A percentile compares a stretch with the other conserved stretches of the same genome.
These are phyloP conservation scores for Hemichromis elongatus DNA, from an alignment of 2,113 vertebrate genomes.

Conservation along the genomic window DNA sequence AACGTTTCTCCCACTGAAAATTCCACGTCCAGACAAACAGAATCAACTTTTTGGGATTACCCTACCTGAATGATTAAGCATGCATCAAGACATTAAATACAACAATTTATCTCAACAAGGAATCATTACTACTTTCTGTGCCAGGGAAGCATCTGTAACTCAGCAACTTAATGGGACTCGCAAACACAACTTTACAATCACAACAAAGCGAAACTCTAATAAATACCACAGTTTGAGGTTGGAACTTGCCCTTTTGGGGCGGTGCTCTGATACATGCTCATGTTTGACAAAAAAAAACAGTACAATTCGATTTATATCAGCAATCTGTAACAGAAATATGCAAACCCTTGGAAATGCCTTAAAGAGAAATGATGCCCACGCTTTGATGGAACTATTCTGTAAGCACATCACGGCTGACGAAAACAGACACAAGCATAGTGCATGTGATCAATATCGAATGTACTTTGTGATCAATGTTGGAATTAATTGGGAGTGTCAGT, in stretches of 20 bases:
- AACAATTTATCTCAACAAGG: not conserved
- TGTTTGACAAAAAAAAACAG: not conserved
- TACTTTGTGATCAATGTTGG: conserved; percentile 43
- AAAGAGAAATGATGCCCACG: conserved; percentile 15
- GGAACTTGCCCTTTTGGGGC: not conserved
- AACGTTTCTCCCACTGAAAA: not conserved
- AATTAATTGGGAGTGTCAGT: conserved; percentile 38
- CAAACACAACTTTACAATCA: not conserved
- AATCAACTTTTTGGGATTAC: not conserved
- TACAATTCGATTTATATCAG: conserved; percentile 18
- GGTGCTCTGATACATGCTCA: not conserved
- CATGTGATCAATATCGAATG: conserved; percentile 38
- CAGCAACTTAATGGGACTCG: not conserved
- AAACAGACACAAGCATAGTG: conserved; percentile 20
- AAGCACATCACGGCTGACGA: not conserved
- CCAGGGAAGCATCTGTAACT: not conserved
- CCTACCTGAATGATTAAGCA: not conserved
- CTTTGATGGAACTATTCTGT: conserved; percentile 2
- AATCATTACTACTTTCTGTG: not conserved
- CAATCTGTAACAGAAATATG: conserved; percentile 6
- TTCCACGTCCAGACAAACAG: not conserved
- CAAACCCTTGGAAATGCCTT: conserved; percentile 23
- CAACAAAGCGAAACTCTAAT: not conserved
- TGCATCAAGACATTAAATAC: not conserved
- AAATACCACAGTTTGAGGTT: not conserved